Evolutionary conservation across 2,113 vertebrate species (phyloP).

Genomic region (Perca fluviatilis): DNA sequence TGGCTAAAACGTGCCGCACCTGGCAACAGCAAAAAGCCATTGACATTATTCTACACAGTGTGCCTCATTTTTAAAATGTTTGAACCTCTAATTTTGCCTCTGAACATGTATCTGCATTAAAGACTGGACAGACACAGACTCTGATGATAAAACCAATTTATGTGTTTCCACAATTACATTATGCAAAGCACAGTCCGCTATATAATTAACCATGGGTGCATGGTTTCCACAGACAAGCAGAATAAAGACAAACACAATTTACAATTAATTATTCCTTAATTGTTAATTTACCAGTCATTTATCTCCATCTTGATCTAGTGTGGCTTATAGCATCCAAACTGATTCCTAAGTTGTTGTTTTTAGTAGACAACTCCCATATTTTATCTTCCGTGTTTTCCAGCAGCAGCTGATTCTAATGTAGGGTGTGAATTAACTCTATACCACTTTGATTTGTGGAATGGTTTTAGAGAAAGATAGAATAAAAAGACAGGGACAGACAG

Average conservation of each 20-base stretch:
- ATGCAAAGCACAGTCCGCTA: conserved; percentile 23
- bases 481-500: neutral
- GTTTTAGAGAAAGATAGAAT: neutral
- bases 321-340: neutral
- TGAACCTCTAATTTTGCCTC: neutral
- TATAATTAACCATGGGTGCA: conserved; percentile 36
- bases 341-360: conserved; percentile 35
- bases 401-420: neutral
- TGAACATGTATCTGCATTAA: conserved; percentile 13
- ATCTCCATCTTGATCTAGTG: conserved; percentile 29
- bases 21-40: neutral
- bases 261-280: conserved; percentile 37
- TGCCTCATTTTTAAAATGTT: neutral
- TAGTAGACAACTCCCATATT: neutral
- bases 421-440: neutral
- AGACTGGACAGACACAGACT: neutral
- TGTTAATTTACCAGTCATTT: conserved; percentile 33
- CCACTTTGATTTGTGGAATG: neutral
- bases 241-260: conserved; percentile 44
- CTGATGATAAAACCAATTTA: conserved; percentile 22
- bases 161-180: conserved; percentile 22
- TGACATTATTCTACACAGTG: neutral
- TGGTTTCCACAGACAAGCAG: conserved; percentile 35
- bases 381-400: neutral
- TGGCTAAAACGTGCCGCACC: neutral